Evolutionary conservation across 2,797 vertebrate species (phyloP).

Genomic region (Lagorchestes hirsutus): DNA sequence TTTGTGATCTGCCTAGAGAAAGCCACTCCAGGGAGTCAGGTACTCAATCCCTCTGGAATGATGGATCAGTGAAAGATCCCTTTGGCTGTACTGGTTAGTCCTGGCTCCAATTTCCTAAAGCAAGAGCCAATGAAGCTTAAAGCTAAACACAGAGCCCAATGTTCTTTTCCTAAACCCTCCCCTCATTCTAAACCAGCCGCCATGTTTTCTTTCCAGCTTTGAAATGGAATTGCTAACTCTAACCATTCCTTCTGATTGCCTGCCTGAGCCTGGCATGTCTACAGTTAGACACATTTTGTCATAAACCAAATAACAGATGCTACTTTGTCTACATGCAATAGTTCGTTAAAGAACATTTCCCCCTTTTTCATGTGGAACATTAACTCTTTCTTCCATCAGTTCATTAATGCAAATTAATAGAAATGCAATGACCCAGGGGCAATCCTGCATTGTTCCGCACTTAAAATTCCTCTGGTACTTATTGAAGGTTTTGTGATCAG

Average conservation of each 20-base stretch:
- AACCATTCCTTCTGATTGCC: constrained; percentile 64
- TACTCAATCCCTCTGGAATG: background rate
- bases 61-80: background rate
- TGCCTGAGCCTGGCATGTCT: constrained; percentile 74
- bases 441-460: constrained; percentile 26
- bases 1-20: background rate
- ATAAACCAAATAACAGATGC: constrained; percentile 82
- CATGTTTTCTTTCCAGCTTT: background rate
- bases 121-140: background rate
- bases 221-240: constrained; percentile 58
- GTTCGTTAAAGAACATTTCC: constrained; percentile 78
- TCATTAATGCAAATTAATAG: constrained; percentile 48
- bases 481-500: background rate
- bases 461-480: background rate
- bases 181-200: background rate
- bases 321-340: constrained; percentile 82
- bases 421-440: background rate
- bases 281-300: constrained; percentile 81
- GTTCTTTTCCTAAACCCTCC: background rate
- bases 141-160: background rate
- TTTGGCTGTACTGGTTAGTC: background rate
- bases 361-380: constrained; percentile 69
- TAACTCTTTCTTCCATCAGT: constrained; percentile 73
- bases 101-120: background rate
- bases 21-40: background rate